Conservation (phyloP, 2,888 invertebrate species). For the Trichogramma evanescens region DNA sequence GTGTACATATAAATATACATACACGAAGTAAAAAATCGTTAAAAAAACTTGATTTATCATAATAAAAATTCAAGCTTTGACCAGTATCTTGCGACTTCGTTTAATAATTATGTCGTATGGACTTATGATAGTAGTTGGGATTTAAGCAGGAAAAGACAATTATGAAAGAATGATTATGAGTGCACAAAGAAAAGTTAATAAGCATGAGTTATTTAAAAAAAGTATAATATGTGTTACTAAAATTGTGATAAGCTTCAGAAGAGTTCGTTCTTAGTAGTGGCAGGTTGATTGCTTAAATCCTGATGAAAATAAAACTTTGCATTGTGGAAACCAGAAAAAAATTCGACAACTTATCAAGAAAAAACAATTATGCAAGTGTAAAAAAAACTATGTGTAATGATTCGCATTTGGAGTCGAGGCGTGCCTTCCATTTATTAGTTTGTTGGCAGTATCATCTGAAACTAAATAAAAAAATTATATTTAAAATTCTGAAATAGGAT, state of each 20-base stretch:
- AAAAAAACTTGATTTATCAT: not conserved
- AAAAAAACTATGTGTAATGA: conserved; percentile 33
- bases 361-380: conserved; percentile 26
- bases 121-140: conserved; percentile 1
- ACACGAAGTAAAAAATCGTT: conserved; percentile 10
- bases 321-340: conserved; percentile 6
- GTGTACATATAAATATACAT: not conserved
- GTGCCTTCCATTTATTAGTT: conserved; percentile 46
- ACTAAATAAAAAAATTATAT: conserved; percentile 26
- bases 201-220: conserved; percentile 9
- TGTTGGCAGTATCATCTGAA: conserved; percentile 44
- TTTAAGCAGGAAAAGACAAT: not conserved
- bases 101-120: not conserved
- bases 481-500: conserved; percentile 4
- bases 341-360: not conserved
- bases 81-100: conserved; percentile 11
- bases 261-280: conserved; percentile 46
- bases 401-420: conserved; percentile 44
- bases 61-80: conserved; percentile 14
- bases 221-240: conserved; percentile 26
- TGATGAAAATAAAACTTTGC: conserved; percentile 24
- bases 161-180: not conserved
- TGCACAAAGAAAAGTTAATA: not conserved
- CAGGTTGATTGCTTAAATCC: conserved; percentile 44
- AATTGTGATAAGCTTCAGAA: conserved; percentile 44